phyloP scores from a whole-genome alignment of 2,797 vertebrate species.

The Scyliorhinus canicula region DNA sequence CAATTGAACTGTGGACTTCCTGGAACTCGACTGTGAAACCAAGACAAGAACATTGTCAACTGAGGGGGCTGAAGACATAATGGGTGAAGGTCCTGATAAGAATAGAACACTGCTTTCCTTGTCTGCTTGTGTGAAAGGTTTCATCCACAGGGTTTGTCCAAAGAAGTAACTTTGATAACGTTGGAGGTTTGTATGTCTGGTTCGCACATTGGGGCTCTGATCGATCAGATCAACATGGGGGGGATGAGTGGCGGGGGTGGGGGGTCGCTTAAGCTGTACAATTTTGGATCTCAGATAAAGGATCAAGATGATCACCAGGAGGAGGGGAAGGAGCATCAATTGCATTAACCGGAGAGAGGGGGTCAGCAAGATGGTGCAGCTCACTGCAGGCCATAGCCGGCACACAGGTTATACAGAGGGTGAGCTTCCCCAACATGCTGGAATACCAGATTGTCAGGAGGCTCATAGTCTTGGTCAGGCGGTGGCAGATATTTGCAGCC shows the following conservation, averaged over 20 bases:
- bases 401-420: neutral
- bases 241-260: too few relatives aligned
- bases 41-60: neutral
- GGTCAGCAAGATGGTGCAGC: neutral
- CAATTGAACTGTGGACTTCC: neutral
- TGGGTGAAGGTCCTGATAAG: neutral
- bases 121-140: neutral
- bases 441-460: neutral
- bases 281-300: neutral
- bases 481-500: neutral
- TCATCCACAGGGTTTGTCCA: neutral
- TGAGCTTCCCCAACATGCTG: neutral
- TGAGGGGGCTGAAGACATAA: neutral
- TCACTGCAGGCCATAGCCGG: neutral
- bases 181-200: neutral
- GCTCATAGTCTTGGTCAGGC: neutral
- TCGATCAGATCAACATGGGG: neutral
- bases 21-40: neutral
- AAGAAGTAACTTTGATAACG: neutral
- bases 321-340: neutral
- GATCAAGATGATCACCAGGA: neutral
- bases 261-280: neutral
- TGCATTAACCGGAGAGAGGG: neutral
- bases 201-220: neutral
- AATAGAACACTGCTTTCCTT: neutral